A percentile compares a stretch with the other conserved stretches of the same genome.
These are phyloP conservation scores for Acanthisitta chloris DNA, from an alignment of 2,113 vertebrate genomes.

Conservation along the genomic window DNA sequence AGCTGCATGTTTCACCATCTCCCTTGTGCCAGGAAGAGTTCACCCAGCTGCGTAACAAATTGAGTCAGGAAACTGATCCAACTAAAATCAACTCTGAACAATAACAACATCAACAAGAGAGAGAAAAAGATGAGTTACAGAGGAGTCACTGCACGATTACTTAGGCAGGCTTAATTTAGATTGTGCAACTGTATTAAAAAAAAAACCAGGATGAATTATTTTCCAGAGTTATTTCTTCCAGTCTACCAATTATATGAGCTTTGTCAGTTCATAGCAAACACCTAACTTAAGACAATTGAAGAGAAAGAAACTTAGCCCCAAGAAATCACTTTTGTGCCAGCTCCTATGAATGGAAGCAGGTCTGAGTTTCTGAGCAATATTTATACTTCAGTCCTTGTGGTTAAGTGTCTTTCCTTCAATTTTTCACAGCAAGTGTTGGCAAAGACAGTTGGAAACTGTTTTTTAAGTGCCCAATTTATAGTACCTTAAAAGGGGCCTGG, in stretches of 20 bases:
- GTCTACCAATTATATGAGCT: not conserved
- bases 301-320: not conserved
- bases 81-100: conserved; percentile 15
- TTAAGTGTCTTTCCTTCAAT: not conserved
- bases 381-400: not conserved
- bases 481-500: not conserved
- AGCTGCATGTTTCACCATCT: not conserved
- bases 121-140: conserved; percentile 8
- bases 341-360: not conserved
- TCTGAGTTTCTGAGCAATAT: not conserved
- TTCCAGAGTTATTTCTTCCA: not conserved
- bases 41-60: not conserved
- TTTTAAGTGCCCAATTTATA: not conserved
- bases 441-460: not conserved
- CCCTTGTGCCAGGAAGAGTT: not conserved
- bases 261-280: not conserved
- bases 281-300: not conserved
- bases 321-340: not conserved
- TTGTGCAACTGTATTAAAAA: not conserved
- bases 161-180: not conserved
- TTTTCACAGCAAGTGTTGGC: not conserved
- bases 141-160: not conserved
- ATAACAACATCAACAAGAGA: not conserved
- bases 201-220: not conserved
- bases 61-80: not conserved